Evolutionary conservation across 2,113 vertebrate genomes (phyloP).

Genomic region (Numenius arquata): DNA sequence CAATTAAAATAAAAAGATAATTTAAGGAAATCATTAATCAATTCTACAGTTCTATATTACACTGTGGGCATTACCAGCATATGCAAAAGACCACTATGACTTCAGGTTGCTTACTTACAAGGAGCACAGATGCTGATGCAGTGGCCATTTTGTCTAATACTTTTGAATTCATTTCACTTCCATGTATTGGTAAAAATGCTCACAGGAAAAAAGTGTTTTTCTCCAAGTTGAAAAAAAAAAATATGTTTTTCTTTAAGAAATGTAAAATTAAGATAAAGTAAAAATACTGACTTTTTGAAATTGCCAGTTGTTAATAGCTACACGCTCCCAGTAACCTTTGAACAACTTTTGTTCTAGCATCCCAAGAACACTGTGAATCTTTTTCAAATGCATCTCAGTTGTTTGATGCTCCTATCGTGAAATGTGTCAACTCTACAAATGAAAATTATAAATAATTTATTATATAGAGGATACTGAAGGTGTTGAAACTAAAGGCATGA

Average conservation of each 20-base stretch:
- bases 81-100: not conserved
- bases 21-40: not conserved
- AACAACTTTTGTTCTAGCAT: not conserved
- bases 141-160: not conserved
- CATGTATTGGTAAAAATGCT: not conserved
- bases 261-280: not conserved
- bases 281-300: not conserved
- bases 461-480: not conserved
- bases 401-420: not conserved
- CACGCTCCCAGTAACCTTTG: not conserved
- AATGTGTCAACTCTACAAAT: not conserved
- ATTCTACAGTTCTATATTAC: not conserved
- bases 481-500: not conserved
- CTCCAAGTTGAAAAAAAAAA: not conserved
- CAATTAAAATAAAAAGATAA: not conserved
- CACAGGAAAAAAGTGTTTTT: not conserved
- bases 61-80: not conserved
- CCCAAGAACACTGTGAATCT: not conserved
- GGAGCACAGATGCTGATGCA: not conserved
- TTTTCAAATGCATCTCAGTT: not conserved
- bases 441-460: not conserved
- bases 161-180: not conserved
- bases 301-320: not conserved
- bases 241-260: not conserved
- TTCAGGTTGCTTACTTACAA: not conserved